phyloP scores from a whole-genome alignment of 2,888 invertebrate species.

The Aethes cnicana region DNA sequence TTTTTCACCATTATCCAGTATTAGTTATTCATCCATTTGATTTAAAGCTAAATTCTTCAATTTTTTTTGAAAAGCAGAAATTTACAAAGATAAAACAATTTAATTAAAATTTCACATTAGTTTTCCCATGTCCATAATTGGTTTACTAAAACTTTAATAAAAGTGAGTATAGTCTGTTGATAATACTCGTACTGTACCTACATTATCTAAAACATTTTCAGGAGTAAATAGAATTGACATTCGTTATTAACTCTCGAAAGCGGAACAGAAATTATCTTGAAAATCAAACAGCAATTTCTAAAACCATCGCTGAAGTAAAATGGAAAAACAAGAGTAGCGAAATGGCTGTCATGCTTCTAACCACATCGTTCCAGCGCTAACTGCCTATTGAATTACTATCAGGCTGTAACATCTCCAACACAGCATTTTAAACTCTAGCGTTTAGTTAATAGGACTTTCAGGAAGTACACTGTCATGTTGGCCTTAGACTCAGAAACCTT shows the following conservation, averaged over 20 bases:
- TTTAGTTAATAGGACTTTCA: background rate
- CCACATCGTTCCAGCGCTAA: constrained; percentile 46
- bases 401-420: background rate
- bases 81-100: too few species aligned
- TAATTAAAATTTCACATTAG: too few species aligned
- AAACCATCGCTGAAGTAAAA: constrained; percentile 39
- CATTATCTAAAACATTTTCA: too few species aligned
- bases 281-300: constrained; percentile 13
- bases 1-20: too few species aligned
- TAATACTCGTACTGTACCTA: too few species aligned
- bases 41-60: too few species aligned
- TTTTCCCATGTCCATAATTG: too few species aligned
- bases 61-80: too few species aligned
- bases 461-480: constrained; percentile 5
- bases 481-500: constrained; percentile 49
- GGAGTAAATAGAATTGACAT: too few species aligned
- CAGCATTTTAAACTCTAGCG: constrained; percentile 10
- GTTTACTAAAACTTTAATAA: too few species aligned
- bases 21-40: too few species aligned
- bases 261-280: constrained; percentile 1
- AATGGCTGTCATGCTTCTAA: constrained; percentile 51
- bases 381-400: constrained; percentile 14
- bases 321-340: constrained; percentile 45
- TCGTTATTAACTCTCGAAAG: background rate
- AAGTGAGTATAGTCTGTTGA: too few species aligned